Conservation (phyloP, 2,797 vertebrate genomes). For the Anas flavirostris region DNA sequence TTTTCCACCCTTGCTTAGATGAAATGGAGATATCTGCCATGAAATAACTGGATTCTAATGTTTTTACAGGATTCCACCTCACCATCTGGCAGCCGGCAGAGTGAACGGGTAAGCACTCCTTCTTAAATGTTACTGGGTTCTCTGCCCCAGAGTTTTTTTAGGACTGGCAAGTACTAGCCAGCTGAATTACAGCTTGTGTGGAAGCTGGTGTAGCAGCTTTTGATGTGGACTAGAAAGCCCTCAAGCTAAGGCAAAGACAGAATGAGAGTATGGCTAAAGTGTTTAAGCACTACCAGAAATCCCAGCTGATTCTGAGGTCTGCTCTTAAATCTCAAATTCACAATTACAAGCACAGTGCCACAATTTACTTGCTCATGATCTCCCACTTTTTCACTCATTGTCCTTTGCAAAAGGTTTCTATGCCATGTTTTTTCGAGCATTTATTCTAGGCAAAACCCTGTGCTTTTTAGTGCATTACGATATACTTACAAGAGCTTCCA, state of each 20-base stretch:
- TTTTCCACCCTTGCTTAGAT: not conserved
- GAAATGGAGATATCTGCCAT: not conserved
- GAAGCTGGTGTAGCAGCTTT: not conserved
- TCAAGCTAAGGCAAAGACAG: not conserved
- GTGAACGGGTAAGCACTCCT: conserved; percentile 37
- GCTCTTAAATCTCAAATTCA: not conserved
- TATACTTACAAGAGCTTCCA: not conserved
- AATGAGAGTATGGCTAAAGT: not conserved
- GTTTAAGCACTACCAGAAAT: not conserved
- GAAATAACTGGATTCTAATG: not conserved
- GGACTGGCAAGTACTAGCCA: not conserved
- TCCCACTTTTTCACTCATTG: not conserved
- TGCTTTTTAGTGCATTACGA: not conserved
- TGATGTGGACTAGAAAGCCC: not conserved
- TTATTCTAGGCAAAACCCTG: not conserved
- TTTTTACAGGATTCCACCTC: conserved; percentile 36
- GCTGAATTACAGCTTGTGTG: not conserved
- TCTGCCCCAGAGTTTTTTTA: not conserved
- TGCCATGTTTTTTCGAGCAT: not conserved
- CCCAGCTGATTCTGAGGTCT: not conserved
- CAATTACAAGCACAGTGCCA: not conserved
- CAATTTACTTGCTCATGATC: not conserved
- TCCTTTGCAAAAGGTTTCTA: not conserved
- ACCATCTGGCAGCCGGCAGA: not conserved
- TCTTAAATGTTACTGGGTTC: not conserved